Evolutionary conservation across 2,888 invertebrate genomes (phyloP).

Genomic region (Leuctra nigra): DNA sequence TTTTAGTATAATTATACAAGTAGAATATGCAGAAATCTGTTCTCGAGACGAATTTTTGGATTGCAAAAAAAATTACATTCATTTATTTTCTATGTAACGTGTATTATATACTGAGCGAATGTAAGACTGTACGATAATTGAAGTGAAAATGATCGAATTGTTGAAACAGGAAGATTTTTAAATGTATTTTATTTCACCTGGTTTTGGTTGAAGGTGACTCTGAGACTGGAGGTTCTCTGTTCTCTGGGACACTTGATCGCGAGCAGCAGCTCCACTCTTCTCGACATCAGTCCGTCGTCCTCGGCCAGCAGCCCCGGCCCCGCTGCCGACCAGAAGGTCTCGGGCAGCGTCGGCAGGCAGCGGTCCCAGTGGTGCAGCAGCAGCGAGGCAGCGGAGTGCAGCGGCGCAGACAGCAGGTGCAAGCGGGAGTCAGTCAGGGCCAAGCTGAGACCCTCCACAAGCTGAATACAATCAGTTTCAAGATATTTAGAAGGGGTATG

Average conservation of each 20-base stretch:
- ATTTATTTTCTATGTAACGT: no score
- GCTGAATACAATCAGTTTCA: slow-evolving; percentile 35
- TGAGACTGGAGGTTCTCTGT: not conserved
- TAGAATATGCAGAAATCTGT: no score
- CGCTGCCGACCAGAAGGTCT: slow-evolving; percentile 38
- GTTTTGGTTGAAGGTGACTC: not conserved
- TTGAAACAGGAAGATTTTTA: no score
- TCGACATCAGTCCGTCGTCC: slow-evolving; percentile 13
- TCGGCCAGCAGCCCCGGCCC: not conserved
- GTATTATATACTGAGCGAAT: no score
- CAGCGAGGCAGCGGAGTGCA: slow-evolving; percentile 23
- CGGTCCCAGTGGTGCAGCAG: slow-evolving; percentile 49
- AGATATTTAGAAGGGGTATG: no score
- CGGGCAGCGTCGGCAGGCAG: slow-evolving; percentile 32
- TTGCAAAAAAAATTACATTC: no score
- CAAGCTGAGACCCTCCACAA: slow-evolving; percentile 43
- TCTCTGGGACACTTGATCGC: slow-evolving; percentile 18
- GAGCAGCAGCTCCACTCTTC: slow-evolving; percentile 24
- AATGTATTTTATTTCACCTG: no score
- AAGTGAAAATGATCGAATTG: no score
- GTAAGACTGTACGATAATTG: no score
- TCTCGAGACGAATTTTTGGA: no score
- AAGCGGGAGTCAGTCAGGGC: slow-evolving; percentile 43
- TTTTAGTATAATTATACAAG: no score
- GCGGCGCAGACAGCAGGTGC: slow-evolving; percentile 41